Conservation (phyloP, 2,888 invertebrate genomes). For the Piscicola geometra region DNA sequence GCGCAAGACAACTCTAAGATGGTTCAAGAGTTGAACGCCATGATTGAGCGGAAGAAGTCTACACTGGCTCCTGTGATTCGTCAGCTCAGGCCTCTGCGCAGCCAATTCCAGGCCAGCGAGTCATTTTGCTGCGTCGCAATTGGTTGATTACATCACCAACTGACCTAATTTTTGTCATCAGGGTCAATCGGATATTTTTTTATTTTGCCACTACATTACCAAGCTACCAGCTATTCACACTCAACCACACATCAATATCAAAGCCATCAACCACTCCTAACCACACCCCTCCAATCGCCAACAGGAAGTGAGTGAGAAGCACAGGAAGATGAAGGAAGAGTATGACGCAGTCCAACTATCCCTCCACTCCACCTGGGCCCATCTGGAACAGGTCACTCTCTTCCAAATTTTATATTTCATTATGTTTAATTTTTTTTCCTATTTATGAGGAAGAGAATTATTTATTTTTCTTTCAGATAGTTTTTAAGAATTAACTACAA, state of each 20-base stretch:
- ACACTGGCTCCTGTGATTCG: conserved; percentile 62
- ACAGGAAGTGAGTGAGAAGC: conserved; percentile 64
- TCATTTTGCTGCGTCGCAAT: neutral
- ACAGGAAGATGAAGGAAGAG: conserved; percentile 65
- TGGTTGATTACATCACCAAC: neutral
- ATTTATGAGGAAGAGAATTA: too few species aligned
- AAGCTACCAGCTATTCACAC: too few species aligned
- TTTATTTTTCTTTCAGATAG: too few species aligned
- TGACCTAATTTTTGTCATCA: neutral
- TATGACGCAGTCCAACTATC: conserved; percentile 66
- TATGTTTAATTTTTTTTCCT: too few species aligned
- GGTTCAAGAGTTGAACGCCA: conserved; percentile 58
- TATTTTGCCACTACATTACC: too few species aligned
- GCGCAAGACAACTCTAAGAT: conserved; percentile 60
- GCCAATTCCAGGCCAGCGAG: conserved; percentile 60
- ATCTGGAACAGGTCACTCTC: conserved; percentile 58
- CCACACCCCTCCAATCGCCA: neutral
- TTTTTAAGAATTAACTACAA: too few species aligned
- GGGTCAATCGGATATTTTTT: too few species aligned
- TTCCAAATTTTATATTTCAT: neutral
- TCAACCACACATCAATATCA: neutral
- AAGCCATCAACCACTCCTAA: too few species aligned
- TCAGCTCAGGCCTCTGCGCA: conserved; percentile 66
- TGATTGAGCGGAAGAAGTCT: conserved; percentile 65
- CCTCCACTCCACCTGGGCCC: conserved; percentile 60